A percentile compares a stretch with the other conserved stretches of the same genome.
Evolutionary conservation across 2,113 vertebrate genomes (phyloP).

Genomic region (Pristiophorus japonicus): DNA sequence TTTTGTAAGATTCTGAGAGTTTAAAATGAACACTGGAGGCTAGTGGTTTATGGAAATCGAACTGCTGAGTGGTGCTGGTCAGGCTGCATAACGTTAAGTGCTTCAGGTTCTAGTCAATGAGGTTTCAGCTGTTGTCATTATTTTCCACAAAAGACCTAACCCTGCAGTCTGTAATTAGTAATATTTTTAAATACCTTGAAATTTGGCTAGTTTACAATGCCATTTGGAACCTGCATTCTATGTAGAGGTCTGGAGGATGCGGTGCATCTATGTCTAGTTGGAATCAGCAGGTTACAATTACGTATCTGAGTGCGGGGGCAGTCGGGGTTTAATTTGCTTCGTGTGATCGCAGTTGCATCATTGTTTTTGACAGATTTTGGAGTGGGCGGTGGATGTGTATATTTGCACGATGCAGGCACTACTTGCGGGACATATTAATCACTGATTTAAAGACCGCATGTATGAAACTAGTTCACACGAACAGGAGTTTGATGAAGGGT

Average conservation of each 20-base stretch:
- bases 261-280: neutral
- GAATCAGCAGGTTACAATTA: neutral
- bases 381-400: neutral
- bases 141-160: neutral
- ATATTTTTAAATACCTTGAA: neutral
- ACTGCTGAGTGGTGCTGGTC: neutral
- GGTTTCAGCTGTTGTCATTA: neutral
- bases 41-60: neutral
- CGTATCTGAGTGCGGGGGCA: neutral
- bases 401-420: neutral
- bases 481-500: too few relatives aligned
- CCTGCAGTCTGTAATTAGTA: neutral
- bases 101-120: neutral
- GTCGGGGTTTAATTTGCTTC: neutral
- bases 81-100: neutral
- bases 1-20: neutral
- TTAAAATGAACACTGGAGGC: neutral
- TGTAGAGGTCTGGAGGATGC: neutral
- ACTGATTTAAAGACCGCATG: neutral
- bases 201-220: neutral
- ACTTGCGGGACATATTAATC: neutral
- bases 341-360: neutral
- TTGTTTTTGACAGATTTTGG: neutral
- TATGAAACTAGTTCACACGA: neutral
- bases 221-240: neutral